Percentiles rank a stretch among this genome's conserved stretches.
Conservation (phyloP, 2,113 vertebrate species). For the Pedetes capensis region DNA sequence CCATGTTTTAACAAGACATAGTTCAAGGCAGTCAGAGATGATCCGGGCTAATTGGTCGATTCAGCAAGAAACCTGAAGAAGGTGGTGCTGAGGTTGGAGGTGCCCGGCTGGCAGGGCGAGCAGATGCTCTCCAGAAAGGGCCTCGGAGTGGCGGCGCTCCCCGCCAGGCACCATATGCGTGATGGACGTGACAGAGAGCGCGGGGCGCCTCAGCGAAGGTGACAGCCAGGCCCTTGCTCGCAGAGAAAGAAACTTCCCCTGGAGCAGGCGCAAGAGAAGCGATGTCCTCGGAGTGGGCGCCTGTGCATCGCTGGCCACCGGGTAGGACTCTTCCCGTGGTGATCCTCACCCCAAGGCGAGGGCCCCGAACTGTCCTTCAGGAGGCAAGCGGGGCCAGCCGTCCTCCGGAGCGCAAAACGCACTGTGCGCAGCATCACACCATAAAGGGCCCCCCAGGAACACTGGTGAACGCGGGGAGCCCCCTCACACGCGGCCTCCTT, state of each 20-base stretch:
- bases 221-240: constrained; percentile 53
- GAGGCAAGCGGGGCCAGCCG: no score
- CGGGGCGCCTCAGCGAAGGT: constrained; percentile 50
- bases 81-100: constrained; percentile 69
- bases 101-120: constrained; percentile 64
- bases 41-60: constrained; percentile 73
- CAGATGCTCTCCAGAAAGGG: constrained; percentile 72
- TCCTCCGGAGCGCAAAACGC: no score
- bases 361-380: no score
- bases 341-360: neutral
- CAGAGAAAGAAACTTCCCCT: constrained; percentile 44
- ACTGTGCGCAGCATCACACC: no score
- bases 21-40: constrained; percentile 73
- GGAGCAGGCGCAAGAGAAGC: neutral
- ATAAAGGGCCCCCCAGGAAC: no score
- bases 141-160: constrained; percentile 53
- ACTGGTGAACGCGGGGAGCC: no score
- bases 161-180: constrained; percentile 75
- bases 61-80: constrained; percentile 76
- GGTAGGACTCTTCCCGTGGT: neutral
- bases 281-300: neutral
- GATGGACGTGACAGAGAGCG: constrained; percentile 29
- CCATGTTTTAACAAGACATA: constrained; percentile 75
- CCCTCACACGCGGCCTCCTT: rapidly evolving
- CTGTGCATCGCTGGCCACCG: neutral